Evolutionary conservation across 2,888 invertebrate species (phyloP), one percentile per base, ranked within the genome.

Genomic region (Belgica antarctica): DNA sequence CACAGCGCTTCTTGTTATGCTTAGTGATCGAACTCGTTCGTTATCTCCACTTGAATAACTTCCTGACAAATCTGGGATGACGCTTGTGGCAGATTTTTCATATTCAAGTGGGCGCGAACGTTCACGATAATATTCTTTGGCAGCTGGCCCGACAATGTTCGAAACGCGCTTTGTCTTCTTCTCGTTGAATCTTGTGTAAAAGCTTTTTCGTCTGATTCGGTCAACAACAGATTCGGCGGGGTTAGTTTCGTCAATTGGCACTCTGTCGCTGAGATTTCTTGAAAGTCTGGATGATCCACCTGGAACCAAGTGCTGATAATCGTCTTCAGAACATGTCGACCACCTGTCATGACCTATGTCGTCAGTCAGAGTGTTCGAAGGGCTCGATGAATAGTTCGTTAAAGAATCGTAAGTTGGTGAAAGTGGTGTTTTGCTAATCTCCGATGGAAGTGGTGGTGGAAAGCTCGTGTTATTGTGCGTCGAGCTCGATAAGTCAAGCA

Each of bases 181-280:
- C 76, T 93, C 92, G 77, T 94, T 94, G 77, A 94, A 94, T 73
- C 94, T 83, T 12, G 90, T 87, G 77, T 93, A 94, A 80, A 92
- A 94, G 78, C 94, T 94, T 78, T 93, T 92, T 31, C 94, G 84
- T 74, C 91, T 84, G 75, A 94, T 94, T 75, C 94, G 84, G 76
- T 94, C 94, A 66, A 88, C 88, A 47, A 94, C 87, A 71, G 91
- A 92, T 76, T 91, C 91, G 72, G 80, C 80, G 72, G 87, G 82
- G 73, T 84, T 83, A 12, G 24, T 46, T 8, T 62, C 57, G 62
- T 70, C 61, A 25, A 34, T 10, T 34, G 78, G 78, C 0, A 79
- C 77, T 25, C 78, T 77, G 22, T 78, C 76, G 80, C 85, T 76
- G 72, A 83, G 77, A 75, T 83, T 75, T 78, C 82, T 73, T 75